Evolutionary conservation across 1,140 invertebrate genomes (phyloP), one percentile per base, ranked within the genome.

Genomic region (Epicauta chinensis): DNA sequence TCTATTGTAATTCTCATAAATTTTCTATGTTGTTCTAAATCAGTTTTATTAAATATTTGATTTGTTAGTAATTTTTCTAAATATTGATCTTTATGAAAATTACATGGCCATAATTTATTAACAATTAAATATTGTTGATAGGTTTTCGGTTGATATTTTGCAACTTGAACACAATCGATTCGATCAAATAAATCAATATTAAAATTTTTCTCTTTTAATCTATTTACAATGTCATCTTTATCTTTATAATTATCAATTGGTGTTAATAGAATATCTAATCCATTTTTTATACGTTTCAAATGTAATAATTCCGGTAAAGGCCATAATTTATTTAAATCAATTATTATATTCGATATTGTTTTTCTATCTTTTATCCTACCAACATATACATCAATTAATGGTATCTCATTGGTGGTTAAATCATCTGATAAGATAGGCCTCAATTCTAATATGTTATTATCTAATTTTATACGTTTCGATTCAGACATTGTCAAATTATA

Each of bases 31-130:
- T 66, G 64, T 1, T 71, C 45, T 0, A 84, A 51, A 55, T 91
- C 79, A 2, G 69, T 58, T 0, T 62, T 41, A 11, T 66, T 70
- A 65, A 94, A 93, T 48, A 84, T 74, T 1, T 75, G 73, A 3
- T 81, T 80, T 38, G 75, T 72, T 0, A 79, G 61, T 34, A 88
- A 58, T 40, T 75, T 79, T 65, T 91, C 88, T 2, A 84, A 65
- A 59, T 80, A 80, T 55, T 78, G 77, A 65, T 90, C 83, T 37
- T 80, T 84, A 76, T 90, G 84, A 73, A 94, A 95, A 67, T 89
- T 91, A 16, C 86, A 80, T 0, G 91, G 87, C 93, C 92, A 96
- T 29, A 81, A 68, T 51, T 73, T 71, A 1, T 75, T 74, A 2
- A 78, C 76, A 58, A 75, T 70, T 6, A 80, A 70, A 66, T 81